Evolutionary conservation across 37 sponge, comb jelly and placozoan genomes (phyloP), one percentile per base, ranked within the genome.

Genomic region (Spongilla lacustris): DNA sequence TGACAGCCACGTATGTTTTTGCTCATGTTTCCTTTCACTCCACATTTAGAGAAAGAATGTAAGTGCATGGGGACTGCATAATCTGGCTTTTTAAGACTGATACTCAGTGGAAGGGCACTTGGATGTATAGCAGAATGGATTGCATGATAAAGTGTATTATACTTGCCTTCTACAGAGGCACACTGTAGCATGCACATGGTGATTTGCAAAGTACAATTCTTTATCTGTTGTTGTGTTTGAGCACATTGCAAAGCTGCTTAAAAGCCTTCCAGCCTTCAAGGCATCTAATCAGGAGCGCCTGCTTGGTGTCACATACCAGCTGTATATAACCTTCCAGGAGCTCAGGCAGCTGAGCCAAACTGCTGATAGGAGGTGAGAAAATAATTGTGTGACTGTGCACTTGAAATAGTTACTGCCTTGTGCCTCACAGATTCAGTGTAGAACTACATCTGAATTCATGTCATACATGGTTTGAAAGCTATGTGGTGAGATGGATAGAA

Each of bases 401-500:
- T 4, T 4, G 8, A 10, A 46, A 10, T 10, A 46, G 4, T 8
- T 46, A 46, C 8, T 46, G 46, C 46, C 46, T 46, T 46, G 19
- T 10, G 58, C 1, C 11, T 58, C 19, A 17, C 58, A 58, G 58
- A 14, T 58, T 58, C 11, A 8, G 1, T 1, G 58, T 1, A 58
- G 58, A 58, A 14, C 19, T 1, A 58, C 58, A 58, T 1, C 11
- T 58, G 58, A 58, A 58, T 58, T 58, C 58, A 58, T 58, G 58
- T 14, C 89, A 88, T 46, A 5, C 22, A n/a, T 92, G 85, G 85
- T 92, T 92, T 71, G 80, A 84, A 41, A 36, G 22, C 33, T 41
- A 58, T 27, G 92, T 92, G 38, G 29, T 30, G 3, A 67, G 36
- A 19, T 92, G 92, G 92, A 74, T 92, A 10, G 21, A 8, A 10